Evolutionary conservation across 2,888 invertebrate genomes (phyloP).

Genomic region (Chymomyza amoena): DNA sequence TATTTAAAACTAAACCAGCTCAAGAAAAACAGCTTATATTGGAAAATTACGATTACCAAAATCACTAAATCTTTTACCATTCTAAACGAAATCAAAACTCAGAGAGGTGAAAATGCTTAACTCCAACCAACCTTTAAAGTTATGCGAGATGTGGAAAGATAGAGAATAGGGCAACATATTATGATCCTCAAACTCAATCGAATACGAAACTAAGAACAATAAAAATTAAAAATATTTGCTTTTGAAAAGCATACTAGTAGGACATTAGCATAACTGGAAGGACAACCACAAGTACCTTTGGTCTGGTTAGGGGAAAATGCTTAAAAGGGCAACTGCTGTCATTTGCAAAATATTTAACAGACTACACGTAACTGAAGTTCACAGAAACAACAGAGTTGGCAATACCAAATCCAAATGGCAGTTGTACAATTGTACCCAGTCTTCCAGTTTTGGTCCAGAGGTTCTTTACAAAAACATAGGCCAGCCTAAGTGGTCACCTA

Average conservation of each 20-base stretch:
- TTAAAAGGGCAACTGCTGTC: not conserved
- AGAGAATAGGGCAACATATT: too few relatives aligned
- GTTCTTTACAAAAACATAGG: not conserved
- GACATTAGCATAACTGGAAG: not conserved
- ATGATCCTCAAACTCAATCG: too few relatives aligned
- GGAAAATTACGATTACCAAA: too few relatives aligned
- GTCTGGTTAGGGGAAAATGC: not conserved
- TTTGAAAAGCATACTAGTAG: too few relatives aligned
- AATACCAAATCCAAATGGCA: not conserved
- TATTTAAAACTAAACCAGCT: too few relatives aligned
- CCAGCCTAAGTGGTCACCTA: not conserved
- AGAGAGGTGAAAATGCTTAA: too few relatives aligned
- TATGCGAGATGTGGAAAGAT: too few relatives aligned
- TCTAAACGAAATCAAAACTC: too few relatives aligned
- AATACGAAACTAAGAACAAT: too few relatives aligned
- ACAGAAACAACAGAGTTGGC: not conserved
- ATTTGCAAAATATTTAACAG: constrained; percentile 36
- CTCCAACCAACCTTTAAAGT: too few relatives aligned
- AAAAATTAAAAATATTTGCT: constrained; percentile 14
- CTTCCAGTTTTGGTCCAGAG: not conserved
- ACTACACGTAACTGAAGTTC: not conserved
- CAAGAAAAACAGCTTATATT: too few relatives aligned
- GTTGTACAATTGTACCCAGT: not conserved
- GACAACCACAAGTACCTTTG: not conserved
- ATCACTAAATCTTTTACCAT: too few relatives aligned